These are phyloP conservation scores for Aleiodes testaceus DNA, from an alignment of 2,888 invertebrate species.

Conservation along the genomic window DNA sequence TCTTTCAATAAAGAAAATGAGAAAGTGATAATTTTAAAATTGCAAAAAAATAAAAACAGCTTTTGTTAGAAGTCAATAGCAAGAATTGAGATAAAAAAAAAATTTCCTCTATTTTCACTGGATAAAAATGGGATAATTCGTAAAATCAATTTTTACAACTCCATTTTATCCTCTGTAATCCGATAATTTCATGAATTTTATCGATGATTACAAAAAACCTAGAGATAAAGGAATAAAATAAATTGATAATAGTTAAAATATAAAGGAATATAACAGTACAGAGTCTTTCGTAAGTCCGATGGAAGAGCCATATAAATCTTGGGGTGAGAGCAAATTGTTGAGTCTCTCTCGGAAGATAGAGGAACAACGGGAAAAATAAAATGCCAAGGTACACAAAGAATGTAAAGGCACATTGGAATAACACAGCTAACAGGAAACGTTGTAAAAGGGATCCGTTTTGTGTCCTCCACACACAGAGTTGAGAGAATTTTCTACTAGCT, in stretches of 20 bases:
- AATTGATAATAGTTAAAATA: constrained; percentile 21
- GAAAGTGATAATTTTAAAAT: too few species aligned
- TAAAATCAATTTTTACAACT: too few species aligned
- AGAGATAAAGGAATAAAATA: background rate
- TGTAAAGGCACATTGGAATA: constrained; percentile 49
- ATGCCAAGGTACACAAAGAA: constrained; percentile 37
- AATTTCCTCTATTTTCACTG: too few species aligned
- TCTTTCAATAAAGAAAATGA: too few species aligned
- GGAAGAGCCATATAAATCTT: constrained; percentile 61
- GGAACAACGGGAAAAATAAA: constrained; percentile 54
- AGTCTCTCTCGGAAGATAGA: constrained; percentile 57
- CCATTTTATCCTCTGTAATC: too few species aligned
- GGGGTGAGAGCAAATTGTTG: constrained; percentile 67
- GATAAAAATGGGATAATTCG: too few species aligned
- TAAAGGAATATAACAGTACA: constrained; percentile 42
- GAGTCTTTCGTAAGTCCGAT: constrained; percentile 25
- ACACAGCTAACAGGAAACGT: constrained; percentile 69
- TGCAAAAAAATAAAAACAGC: too few species aligned
- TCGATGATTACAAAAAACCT: too few species aligned
- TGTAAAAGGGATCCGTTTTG: constrained; percentile 55
- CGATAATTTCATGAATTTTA: too few species aligned
- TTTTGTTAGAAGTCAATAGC: too few species aligned
- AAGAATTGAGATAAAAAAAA: too few species aligned
- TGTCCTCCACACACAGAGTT: constrained; percentile 43
- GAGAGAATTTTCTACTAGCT: constrained; percentile 21